These are phyloP conservation scores for Conomelus anceps DNA, from an alignment of 2,888 invertebrate species.

Conservation along the genomic window DNA sequence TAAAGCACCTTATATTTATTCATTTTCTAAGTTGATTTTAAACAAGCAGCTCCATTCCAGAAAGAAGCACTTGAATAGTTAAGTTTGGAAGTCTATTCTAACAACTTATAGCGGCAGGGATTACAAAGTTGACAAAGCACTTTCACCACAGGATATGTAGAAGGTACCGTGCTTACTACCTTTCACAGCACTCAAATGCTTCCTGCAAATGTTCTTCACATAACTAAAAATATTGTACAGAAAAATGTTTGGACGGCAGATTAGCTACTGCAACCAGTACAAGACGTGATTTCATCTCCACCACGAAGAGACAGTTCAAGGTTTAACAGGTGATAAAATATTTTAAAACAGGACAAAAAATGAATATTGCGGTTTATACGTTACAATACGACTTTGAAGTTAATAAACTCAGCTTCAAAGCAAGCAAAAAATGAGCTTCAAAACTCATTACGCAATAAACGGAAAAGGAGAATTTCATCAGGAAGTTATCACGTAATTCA, in stretches of 20 bases:
- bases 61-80: no score
- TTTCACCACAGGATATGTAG: neutral
- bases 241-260: neutral
- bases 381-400: neutral
- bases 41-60: no score
- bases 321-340: neutral
- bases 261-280: neutral
- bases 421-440: neutral
- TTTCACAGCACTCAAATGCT: neutral
- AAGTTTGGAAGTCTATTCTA: no score
- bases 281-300: neutral
- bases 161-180: neutral
- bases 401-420: neutral
- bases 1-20: no score
- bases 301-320: neutral
- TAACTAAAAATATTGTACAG: neutral
- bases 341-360: no score
- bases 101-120: no score
- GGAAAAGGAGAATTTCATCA: neutral
- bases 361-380: neutral
- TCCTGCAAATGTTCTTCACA: neutral
- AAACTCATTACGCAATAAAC: neutral
- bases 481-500: neutral
- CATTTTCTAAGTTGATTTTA: no score
- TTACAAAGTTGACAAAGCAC: neutral